Evolutionary conservation across 2,888 invertebrate genomes (phyloP), one percentile per base, ranked within the genome.

Genomic region (Andrena flavipes): DNA sequence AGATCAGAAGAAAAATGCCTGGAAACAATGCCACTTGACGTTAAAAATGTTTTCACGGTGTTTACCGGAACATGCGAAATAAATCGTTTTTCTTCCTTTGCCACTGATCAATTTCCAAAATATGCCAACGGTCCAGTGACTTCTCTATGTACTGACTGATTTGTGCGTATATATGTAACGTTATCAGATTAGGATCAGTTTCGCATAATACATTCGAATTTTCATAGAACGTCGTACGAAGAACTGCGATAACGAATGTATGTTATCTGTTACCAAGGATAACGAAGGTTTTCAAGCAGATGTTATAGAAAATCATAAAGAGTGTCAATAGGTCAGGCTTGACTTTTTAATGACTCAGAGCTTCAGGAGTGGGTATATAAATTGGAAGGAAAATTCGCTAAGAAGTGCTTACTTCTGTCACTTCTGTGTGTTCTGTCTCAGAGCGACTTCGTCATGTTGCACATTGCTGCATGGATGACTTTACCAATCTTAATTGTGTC

Each of bases 361-460:
- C 30, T 56, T 49, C 29, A 7, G 8, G n/a, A 16, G 16, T 10
- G 10, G 8, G 49, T 87, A 86, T 86, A 86, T 86, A 86, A 86
- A 82, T 13, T 30, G 42, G 6, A 16, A 13, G 35, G 35, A 62
- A 75, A 49, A 64, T 79, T 78, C 23, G 8, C 20, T 13, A 13
- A 16, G 26, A 42, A 69, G n/a, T 59, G n/a, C 1, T 54, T 72
- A 42, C 16, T 51, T 7, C 49, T 62, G 51, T 51, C 23, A 26
- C 54, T 49, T 29, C 3, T 29, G 13, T 4, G 26, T 60, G 20
- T 35, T 33, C 42, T 48, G 20, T 49, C 23, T 29, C n/a, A 8
- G 6, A 65, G 13, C 7, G 42, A 33, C 42, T 82, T 49, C 62
- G 63, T 70, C 33, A 82, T 82, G 82, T 70, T 30, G 60, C 42